Base-by-base conservation (phyloP, 2,113 vertebrate species). In the Felis chaus region DNA sequence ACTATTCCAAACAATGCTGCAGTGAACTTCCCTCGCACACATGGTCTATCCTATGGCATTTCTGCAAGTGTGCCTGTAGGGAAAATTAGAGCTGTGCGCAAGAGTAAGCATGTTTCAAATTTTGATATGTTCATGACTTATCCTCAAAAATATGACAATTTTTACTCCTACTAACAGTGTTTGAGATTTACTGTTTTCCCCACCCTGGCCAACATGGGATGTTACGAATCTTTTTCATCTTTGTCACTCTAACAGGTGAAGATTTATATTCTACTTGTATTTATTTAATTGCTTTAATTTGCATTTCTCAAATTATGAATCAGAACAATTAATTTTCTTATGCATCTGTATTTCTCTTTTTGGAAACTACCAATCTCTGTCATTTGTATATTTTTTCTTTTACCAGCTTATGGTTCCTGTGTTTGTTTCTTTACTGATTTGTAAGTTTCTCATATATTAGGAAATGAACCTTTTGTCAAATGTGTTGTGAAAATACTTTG, bases 401-500 rank as follows among this genome's bases (percentile, higher is more conserved):
- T 50, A 66, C 33, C 68, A 91, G 66, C 4, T 55, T 81, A 25
- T 7, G 0, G 45, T 48, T 69, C 36, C n/a, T 87, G 29, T 73
- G 21, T 33, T 27, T 66, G 39, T 61, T 83, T 89, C 76, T 63
- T 74, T 1, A 82, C 23, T 74, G 25, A 68, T 31, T 74, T 39
- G 3, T 68, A 91, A 50, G 16, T 95, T 90, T 96, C 31, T 88
- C 78, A 69, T 53, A 55, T 81, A 81, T 71, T 88, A 83, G 68
- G 50, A 94, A 81, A 93, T 84, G 80, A 90, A 57, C 15, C 27
- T 10, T 74, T 68, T 90, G 66, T 90, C 50, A 89, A 55, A 93
- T 71, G 74, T 92, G 53, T 86, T 94, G 33, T 94, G 27, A 94
- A 76, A 87, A 39, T 25, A 81, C 14, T 94, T 96, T 63, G 19